A percentile compares a stretch with the other conserved stretches of the same genome.
Conservation (phyloP, 2,888 invertebrate species). For the Schrankia costaestrigalis region DNA sequence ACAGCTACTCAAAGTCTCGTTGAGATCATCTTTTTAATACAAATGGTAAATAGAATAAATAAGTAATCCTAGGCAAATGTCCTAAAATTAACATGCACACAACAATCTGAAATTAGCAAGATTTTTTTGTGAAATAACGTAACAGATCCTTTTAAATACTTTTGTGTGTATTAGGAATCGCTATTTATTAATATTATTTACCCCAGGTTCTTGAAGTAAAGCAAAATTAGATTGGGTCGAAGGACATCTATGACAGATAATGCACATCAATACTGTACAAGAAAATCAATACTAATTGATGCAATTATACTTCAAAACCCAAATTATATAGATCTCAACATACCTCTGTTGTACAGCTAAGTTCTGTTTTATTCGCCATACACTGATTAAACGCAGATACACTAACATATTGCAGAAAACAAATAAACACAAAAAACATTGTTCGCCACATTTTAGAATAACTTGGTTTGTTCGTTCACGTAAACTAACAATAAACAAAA, state of each 20-base stretch:
- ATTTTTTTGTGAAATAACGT: too few relatives aligned
- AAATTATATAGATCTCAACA: background rate
- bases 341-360: constrained; percentile 68
- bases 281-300: constrained; percentile 36
- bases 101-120: too few relatives aligned
- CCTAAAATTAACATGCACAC: too few relatives aligned
- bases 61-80: too few relatives aligned
- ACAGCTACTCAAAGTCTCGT: too few relatives aligned
- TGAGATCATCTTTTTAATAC: too few relatives aligned
- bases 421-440: constrained; percentile 45
- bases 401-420: constrained; percentile 46
- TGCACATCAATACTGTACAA: constrained; percentile 7
- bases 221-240: constrained; percentile 15
- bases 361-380: constrained; percentile 52
- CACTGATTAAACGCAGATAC: constrained; percentile 45
- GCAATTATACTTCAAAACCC: constrained; percentile 11
- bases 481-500: constrained; percentile 13
- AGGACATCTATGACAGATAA: constrained; percentile 23
- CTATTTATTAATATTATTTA: too few relatives aligned
- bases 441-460: constrained; percentile 38
- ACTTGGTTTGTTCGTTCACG: constrained; percentile 17
- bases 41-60: too few relatives aligned
- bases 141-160: too few relatives aligned
- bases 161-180: too few relatives aligned
- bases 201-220: too few relatives aligned